Conservation (phyloP, 2,797 vertebrate species). For the Tapirus indicus region DNA sequence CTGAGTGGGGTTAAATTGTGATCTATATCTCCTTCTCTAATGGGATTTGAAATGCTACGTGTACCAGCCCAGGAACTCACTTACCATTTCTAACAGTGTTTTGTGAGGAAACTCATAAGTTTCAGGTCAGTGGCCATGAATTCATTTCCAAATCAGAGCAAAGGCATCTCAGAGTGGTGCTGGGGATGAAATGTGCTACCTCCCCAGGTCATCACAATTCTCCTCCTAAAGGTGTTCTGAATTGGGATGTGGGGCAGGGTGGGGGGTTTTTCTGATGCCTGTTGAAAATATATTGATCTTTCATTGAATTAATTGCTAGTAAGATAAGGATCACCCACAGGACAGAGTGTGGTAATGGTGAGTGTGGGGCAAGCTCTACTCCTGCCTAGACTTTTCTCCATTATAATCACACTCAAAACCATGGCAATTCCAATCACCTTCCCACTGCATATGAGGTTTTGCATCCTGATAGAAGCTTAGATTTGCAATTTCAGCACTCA, state of each 20-base stretch:
- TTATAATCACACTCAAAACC: neutral
- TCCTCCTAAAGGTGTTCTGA: neutral
- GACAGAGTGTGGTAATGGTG: rapidly evolving
- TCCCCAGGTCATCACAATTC: rapidly evolving
- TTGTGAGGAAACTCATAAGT: neutral
- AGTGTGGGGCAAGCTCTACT: rapidly evolving
- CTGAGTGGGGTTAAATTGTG: rapidly evolving
- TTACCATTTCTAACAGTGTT: neutral
- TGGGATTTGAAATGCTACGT: rapidly evolving
- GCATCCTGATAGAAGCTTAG: too few relatives aligned
- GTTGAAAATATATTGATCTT: neutral
- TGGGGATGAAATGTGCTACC: rapidly evolving
- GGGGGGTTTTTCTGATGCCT: neutral
- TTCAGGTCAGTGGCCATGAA: neutral
- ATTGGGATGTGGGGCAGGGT: rapidly evolving
- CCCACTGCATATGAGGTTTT: rapidly evolving
- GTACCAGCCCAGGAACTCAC: rapidly evolving
- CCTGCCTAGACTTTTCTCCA: neutral
- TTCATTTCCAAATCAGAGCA: neutral
- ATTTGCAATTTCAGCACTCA: neutral
- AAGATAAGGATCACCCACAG: neutral
- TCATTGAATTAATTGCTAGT: neutral
- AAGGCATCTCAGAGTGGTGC: neutral
- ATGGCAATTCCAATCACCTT: neutral
- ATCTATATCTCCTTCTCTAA: rapidly evolving